Evolutionary conservation across 64 coral and sea anemone species (phyloP).

Genomic region (Anthopleura sola): DNA sequence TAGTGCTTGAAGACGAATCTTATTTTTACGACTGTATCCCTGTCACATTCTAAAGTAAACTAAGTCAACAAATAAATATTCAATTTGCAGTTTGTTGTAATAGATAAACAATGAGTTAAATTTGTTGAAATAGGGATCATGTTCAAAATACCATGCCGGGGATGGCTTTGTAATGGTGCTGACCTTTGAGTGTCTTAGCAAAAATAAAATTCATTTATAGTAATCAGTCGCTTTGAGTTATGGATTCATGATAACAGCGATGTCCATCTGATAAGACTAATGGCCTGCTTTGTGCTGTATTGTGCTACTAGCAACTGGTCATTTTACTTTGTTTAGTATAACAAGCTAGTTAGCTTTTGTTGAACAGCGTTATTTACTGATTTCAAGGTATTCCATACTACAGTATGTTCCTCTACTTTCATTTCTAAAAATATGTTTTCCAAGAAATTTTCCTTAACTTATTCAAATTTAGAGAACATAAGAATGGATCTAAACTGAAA

Average conservation of each 20-base stretch:
- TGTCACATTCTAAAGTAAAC: not conserved
- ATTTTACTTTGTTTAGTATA: not conserved
- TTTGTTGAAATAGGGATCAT: not conserved
- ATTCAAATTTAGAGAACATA: no score
- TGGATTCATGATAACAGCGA: no score
- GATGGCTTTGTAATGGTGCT: not conserved
- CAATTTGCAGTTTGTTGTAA: constrained; percentile 4
- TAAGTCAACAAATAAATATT: not conserved
- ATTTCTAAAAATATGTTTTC: no score
- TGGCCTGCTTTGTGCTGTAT: no score
- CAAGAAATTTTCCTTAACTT: no score
- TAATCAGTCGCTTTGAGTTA: not conserved
- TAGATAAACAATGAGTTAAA: not conserved
- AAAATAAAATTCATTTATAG: not conserved
- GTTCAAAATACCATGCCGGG: not conserved
- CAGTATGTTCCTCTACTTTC: no score
- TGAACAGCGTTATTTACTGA: no score
- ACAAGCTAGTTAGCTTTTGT: no score
- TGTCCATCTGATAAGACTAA: not conserved
- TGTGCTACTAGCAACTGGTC: not conserved
- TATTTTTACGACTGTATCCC: not conserved
- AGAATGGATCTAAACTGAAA: no score
- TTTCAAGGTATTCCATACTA: no score
- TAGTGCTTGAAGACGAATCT: not conserved
- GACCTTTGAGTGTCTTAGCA: not conserved